Conservation (phyloP, 2,888 invertebrate species). For the Eucera pruinosa region DNA sequence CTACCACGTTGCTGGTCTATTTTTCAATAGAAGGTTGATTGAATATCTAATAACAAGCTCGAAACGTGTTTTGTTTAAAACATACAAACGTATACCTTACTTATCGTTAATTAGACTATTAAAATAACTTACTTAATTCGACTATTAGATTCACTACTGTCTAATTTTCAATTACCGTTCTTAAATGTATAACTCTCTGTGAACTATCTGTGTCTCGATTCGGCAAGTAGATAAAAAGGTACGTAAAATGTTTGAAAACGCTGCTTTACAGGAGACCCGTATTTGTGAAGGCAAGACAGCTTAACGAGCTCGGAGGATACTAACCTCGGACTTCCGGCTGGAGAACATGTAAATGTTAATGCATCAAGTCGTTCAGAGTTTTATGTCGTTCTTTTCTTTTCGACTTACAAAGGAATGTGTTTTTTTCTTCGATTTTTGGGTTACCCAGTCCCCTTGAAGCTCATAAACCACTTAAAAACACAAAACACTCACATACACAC, state of each 20-base stretch:
- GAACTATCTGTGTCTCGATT: background rate
- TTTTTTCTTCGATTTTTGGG: slow-evolving; percentile 41
- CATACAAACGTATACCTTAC: no score
- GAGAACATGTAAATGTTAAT: slow-evolving; percentile 54
- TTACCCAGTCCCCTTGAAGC: slow-evolving; percentile 49
- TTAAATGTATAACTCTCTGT: no score
- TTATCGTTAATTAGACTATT: no score
- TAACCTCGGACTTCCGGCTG: slow-evolving; percentile 50
- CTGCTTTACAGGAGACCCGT: slow-evolving; percentile 51
- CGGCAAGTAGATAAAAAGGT: slow-evolving; percentile 7
- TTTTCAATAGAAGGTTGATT: background rate
- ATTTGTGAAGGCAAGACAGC: slow-evolving; percentile 48
- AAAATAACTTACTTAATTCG: no score
- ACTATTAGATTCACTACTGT: no score
- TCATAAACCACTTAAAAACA: slow-evolving; percentile 6
- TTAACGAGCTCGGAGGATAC: slow-evolving; percentile 52
- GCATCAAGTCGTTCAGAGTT: slow-evolving; percentile 38
- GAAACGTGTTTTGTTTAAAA: background rate
- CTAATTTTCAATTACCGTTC: no score
- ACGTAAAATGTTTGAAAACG: slow-evolving; percentile 39
- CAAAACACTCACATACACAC: slow-evolving; percentile 1
- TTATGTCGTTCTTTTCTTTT: slow-evolving; percentile 37
- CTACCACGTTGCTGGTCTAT: background rate
- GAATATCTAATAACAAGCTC: background rate
- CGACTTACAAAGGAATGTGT: slow-evolving; percentile 26